These are phyloP conservation scores for Acanthurus lineatus DNA, from an alignment of 2,797 vertebrate genomes.

Conservation along the genomic window DNA sequence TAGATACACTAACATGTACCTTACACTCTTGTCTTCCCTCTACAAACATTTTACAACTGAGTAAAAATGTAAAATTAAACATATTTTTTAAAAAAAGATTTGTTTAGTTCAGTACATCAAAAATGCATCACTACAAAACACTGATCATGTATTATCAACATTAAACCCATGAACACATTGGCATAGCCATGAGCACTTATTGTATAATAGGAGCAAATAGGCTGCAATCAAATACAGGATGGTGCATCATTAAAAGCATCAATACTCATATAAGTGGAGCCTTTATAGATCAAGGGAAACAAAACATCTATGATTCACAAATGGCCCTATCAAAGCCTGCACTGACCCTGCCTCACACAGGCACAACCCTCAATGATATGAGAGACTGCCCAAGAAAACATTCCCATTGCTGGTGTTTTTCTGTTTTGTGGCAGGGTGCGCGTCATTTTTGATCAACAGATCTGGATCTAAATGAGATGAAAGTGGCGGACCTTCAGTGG, in stretches of 20 bases:
- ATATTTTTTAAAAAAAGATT: neutral
- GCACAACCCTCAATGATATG: conserved; percentile 13
- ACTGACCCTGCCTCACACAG: conserved; percentile 25
- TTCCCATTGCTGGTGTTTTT: conserved; percentile 12
- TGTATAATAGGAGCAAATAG: conserved; percentile 18
- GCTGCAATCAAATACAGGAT: conserved; percentile 17
- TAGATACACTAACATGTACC: neutral
- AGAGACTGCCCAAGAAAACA: conserved; percentile 36
- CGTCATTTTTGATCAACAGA: conserved; percentile 71
- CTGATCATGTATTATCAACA: neutral
- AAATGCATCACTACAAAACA: conserved; percentile 4
- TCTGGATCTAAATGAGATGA: conserved; percentile 79
- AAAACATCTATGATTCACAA: conserved; percentile 21
- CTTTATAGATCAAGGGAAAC: conserved; percentile 18
- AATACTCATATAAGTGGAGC: conserved; percentile 14
- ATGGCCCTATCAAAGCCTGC: neutral
- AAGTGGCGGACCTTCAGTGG: conserved; percentile 64
- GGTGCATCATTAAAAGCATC: conserved; percentile 33
- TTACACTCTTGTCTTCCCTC: neutral
- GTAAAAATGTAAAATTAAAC: neutral
- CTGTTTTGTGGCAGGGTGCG: conserved; percentile 37
- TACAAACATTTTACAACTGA: neutral
- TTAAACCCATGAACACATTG: neutral
- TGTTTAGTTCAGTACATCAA: neutral
- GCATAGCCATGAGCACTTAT: conserved; percentile 11